A percentile compares a stretch with the other conserved stretches of the same genome.
phyloP scores from a whole-genome alignment of 2,113 vertebrate genomes.

The Toxotes chatareus region DNA sequence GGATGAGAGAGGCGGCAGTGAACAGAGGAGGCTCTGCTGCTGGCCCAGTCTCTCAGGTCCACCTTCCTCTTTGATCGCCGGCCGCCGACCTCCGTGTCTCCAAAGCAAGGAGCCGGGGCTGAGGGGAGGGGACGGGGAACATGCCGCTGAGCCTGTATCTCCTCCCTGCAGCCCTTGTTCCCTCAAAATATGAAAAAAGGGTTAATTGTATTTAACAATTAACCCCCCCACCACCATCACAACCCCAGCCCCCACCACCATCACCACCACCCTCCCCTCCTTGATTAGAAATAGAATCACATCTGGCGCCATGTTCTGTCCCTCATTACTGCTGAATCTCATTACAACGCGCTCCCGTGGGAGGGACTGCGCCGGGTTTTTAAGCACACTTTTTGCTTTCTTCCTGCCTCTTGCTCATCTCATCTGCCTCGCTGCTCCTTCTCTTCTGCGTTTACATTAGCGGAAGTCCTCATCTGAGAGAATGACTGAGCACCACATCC shows the following conservation, averaged over 20 bases:
- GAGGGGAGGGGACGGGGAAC: constrained; percentile 23
- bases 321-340: constrained; percentile 87
- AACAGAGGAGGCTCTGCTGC: constrained; percentile 46
- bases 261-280: constrained; percentile 57
- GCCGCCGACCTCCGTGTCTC: constrained; percentile 66
- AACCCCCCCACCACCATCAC: constrained; percentile 11
- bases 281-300: constrained; percentile 87
- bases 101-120: constrained; percentile 38
- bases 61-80: constrained; percentile 72
- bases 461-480: constrained; percentile 82
- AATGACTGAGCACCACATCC: constrained; percentile 77
- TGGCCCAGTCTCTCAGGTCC: constrained; percentile 60
- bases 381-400: constrained; percentile 80
- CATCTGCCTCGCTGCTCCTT: constrained; percentile 71
- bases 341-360: constrained; percentile 78
- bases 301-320: constrained; percentile 83
- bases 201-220: constrained; percentile 87
- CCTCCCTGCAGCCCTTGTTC: constrained; percentile 59
- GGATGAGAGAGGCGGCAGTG: constrained; percentile 52
- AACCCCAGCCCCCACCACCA: background rate
- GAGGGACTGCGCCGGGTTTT: constrained; percentile 73
- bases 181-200: constrained; percentile 77
- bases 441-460: constrained; percentile 81
- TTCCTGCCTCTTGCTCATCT: constrained; percentile 78
- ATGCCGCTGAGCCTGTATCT: constrained; percentile 36